Evolutionary conservation across 1,140 invertebrate genomes (phyloP), one percentile per base, ranked within the genome.

Genomic region (Onthophagus taurus): DNA sequence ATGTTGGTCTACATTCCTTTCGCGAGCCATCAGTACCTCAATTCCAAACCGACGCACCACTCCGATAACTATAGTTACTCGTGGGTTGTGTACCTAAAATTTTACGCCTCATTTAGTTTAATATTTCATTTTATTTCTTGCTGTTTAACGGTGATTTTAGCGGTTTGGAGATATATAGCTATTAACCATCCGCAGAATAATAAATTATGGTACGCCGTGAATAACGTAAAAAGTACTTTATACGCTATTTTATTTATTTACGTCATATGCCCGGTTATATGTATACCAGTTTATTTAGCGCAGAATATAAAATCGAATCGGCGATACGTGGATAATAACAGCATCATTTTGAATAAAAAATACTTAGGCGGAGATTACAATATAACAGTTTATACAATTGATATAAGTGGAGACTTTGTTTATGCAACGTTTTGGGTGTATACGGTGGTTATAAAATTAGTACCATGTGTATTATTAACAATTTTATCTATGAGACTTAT

Each of bases 1-100:
- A 96, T 97, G 90, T 61, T 90, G 18, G 89, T 91, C 47, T 97
- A 96, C 61, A 85, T 96, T 41, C 91, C 91, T 0, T 95, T 86
- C 58, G 78, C 82, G 1, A 72, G 84, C 24, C 87, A 93, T 60
- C 77, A 80, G 57, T 88, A 89, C 50, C 74, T 91, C 20, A 73
- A 77, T 29, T 44, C 48, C 0, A 34, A 54, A 42, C 63, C 70
- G 1, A 67, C 75, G 13, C 69, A 74, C 1, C 66, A 72, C 51
- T 60, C 74, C 11, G 73, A 80, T 24, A 74, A 70, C 36, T 74
- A 67, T 49, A 83, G 79, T 1, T 91, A 89, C 60, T 67, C 72
- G 2, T 89, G 86, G 85, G 76, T 85, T 0, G 70, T 81, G 2
- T 92, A 87, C 59, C 80, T 88, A 1, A 73, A 87, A 36, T 83